phyloP scores from a whole-genome alignment of 2,888 invertebrate species.

The Sycophila texana region DNA sequence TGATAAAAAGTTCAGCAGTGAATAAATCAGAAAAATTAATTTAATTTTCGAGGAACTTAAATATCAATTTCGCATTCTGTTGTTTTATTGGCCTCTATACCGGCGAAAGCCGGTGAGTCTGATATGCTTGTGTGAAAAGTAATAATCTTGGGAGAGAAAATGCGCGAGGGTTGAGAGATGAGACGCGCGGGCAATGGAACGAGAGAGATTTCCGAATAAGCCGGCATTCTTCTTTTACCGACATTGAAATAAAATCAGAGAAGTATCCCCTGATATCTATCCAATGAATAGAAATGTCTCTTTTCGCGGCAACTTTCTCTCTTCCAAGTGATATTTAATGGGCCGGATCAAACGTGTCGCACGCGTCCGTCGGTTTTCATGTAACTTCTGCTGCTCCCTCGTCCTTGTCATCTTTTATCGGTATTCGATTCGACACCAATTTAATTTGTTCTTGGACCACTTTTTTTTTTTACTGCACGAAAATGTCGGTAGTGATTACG shows the following conservation, averaged over 20 bases:
- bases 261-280: constrained; percentile 65
- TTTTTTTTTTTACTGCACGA: not conserved
- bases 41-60: no score
- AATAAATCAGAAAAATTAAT: no score
- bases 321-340: constrained; percentile 60
- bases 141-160: constrained; percentile 32
- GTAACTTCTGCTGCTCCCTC: not conserved
- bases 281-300: constrained; percentile 65
- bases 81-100: constrained; percentile 17
- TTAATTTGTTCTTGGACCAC: constrained; percentile 6
- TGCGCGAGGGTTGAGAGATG: constrained; percentile 34
- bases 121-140: constrained; percentile 23
- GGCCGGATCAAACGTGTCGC: constrained; percentile 60
- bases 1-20: no score
- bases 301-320: constrained; percentile 55
- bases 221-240: constrained; percentile 56
- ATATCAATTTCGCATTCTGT: no score
- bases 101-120: constrained; percentile 2
- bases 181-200: constrained; percentile 50
- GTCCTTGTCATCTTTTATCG: not conserved
- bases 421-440: constrained; percentile 1
- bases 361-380: not conserved
- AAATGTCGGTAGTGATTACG: no score
- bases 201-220: constrained; percentile 65
- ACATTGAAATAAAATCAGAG: constrained; percentile 68